Percentiles rank a stretch among this genome's conserved stretches.
These are phyloP conservation scores for Graphium colonna DNA, from an alignment of 2,888 invertebrate genomes.

Conservation along the genomic window DNA sequence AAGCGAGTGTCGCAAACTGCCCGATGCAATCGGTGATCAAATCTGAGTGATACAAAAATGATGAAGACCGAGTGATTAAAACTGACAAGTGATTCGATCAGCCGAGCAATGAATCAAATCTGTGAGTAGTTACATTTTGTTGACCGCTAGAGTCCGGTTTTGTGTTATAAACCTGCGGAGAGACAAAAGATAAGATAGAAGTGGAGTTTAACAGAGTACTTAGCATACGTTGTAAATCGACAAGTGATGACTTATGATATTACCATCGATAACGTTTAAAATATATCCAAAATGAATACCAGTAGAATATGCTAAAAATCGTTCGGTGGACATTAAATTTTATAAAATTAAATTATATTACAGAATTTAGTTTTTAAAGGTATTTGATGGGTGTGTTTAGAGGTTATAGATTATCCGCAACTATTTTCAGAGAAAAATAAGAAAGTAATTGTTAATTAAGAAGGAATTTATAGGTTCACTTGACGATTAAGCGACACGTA, in stretches of 20 bases:
- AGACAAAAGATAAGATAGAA: constrained; percentile 75
- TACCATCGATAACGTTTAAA: neutral
- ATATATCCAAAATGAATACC: neutral
- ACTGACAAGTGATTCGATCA: constrained; percentile 70
- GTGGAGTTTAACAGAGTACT: constrained; percentile 50
- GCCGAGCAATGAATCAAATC: constrained; percentile 69
- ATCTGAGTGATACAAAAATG: constrained; percentile 65
- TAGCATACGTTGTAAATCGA: constrained; percentile 54
- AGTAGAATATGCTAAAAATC: too few species aligned
- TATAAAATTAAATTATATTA: neutral
- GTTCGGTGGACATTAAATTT: neutral
- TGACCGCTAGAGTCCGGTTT: constrained; percentile 80
- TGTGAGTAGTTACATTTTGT: constrained; percentile 78
- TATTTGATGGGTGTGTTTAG: neutral
- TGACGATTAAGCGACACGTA: constrained; percentile 59
- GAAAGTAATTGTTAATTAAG: neutral
- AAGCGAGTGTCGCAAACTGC: constrained; percentile 20
- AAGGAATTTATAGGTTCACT: constrained; percentile 43
- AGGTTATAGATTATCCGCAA: neutral
- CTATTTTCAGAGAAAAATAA: neutral
- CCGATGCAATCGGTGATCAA: constrained; percentile 51
- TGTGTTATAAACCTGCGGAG: constrained; percentile 80
- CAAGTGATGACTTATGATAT: constrained; percentile 38
- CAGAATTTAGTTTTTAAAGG: neutral
- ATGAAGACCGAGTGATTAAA: constrained; percentile 68